Evolutionary conservation across 2,797 vertebrate species (phyloP).

Genomic region (Anguilla pacifica): DNA sequence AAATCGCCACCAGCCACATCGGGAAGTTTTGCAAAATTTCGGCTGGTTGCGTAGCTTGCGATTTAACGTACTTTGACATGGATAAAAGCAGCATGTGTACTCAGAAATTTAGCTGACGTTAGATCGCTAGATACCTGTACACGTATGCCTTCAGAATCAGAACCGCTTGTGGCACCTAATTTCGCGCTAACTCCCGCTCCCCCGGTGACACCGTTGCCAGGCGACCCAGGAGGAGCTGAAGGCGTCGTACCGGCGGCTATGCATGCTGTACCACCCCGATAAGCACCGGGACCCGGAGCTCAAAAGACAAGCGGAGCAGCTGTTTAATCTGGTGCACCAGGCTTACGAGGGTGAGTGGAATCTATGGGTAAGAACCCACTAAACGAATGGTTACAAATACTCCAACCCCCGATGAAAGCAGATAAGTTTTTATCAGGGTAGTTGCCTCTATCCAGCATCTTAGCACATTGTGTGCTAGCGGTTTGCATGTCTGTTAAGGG

Average conservation of each 20-base stretch:
- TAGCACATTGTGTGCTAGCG: too few relatives aligned
- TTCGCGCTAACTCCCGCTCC: background rate
- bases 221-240: slow-evolving; percentile 96
- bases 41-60: background rate
- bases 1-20: background rate
- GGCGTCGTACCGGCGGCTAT: slow-evolving; percentile 90
- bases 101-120: background rate
- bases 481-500: background rate
- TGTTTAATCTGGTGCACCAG: slow-evolving; percentile 95
- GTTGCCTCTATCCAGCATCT: too few relatives aligned
- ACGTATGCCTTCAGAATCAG: background rate
- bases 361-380: background rate
- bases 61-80: background rate
- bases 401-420: background rate
- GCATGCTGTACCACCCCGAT: slow-evolving; percentile 98
- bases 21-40: background rate
- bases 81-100: background rate
- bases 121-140: background rate
- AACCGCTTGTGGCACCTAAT: background rate
- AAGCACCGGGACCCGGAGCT: slow-evolving; percentile 97
- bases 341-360: slow-evolving; percentile 88
- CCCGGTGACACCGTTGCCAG: slow-evolving; percentile 61
- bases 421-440: background rate
- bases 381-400: too few relatives aligned
- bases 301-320: slow-evolving; percentile 89